Evolutionary conservation across 2,113 vertebrate species (phyloP), one percentile per base, ranked within the genome.

Genomic region (Gymnarchus niloticus): DNA sequence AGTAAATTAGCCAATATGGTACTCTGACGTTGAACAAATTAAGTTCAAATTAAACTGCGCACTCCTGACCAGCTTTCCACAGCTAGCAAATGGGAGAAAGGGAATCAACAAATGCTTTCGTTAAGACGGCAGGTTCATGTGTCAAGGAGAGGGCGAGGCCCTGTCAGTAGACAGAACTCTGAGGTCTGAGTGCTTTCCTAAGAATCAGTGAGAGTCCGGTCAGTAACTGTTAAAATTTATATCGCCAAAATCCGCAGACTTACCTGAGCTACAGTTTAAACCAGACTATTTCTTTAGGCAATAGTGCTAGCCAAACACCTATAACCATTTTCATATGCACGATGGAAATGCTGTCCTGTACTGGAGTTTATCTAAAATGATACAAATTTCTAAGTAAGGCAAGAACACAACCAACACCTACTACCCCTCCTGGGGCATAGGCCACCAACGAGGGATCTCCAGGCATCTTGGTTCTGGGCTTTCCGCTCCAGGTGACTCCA

Each of bases 31-130:
- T 46, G 28, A 54, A 54, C 48, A 84, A 76, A 44, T 17, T 41
- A 59, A 61, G 21, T 28, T 84, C 54, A 80, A 46, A 84, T 61
- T 77, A 82, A 87, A 83, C 56, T 54, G 56, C 37, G 56, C 49
- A 19, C 17, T 44, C 52, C 56, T 33, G 7, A 19, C 46, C 48
- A 48, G n/a, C 77, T 84, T 54, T 41, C 19, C 28, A 21, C 56
- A 49, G 46, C 17, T 85, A 86, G 80, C 69, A 88, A 84, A 83
- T 81, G 84, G 48, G 49, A 17, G 59, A 49, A 7, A 56, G 25
- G 33, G 33, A 33, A 2, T 10, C n/a, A 8, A 76, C 51, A 52
- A 59, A 48, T 69, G 49, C 37, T 78, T 56, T 73, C 65, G 23
- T 86, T 57, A 49, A 37, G 52, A 59, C 25, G 78, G 28, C 87